Conservation (phyloP, 2,888 invertebrate species). For the Plebejus anna region DNA sequence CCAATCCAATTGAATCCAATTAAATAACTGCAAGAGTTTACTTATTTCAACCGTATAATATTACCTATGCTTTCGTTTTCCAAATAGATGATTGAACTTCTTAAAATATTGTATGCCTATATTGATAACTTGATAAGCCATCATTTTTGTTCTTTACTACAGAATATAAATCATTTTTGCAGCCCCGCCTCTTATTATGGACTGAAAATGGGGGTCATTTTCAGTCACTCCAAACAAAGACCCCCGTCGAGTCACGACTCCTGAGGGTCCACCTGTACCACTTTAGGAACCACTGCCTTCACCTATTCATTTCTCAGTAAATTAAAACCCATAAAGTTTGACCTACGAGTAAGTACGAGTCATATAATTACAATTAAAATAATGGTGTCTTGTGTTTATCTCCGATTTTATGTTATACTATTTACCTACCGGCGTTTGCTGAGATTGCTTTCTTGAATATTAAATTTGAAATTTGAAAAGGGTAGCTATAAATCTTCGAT, state of each 20-base stretch:
- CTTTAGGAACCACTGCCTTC: not conserved
- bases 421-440: not conserved
- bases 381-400: not conserved
- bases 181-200: too few relatives aligned
- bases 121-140: too few relatives aligned
- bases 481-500: too few relatives aligned
- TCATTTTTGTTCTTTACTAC: too few relatives aligned
- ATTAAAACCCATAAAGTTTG: not conserved
- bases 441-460: not conserved
- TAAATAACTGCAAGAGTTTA: not conserved
- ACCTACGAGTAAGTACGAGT: not conserved
- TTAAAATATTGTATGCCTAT: too few relatives aligned
- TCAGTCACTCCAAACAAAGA: too few relatives aligned
- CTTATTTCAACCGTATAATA: not conserved
- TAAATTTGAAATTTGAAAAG: too few relatives aligned
- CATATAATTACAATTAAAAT: conserved; percentile 4
- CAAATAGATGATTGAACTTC: too few relatives aligned
- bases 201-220: too few relatives aligned
- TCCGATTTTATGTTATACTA: not conserved
- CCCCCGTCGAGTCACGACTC: not conserved
- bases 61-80: too few relatives aligned
- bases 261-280: not conserved
- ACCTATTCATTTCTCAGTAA: not conserved
- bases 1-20: too few relatives aligned
- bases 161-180: too few relatives aligned